phyloP scores from a whole-genome alignment of 2,113 vertebrate genomes.

The Platycercus adscitus region DNA sequence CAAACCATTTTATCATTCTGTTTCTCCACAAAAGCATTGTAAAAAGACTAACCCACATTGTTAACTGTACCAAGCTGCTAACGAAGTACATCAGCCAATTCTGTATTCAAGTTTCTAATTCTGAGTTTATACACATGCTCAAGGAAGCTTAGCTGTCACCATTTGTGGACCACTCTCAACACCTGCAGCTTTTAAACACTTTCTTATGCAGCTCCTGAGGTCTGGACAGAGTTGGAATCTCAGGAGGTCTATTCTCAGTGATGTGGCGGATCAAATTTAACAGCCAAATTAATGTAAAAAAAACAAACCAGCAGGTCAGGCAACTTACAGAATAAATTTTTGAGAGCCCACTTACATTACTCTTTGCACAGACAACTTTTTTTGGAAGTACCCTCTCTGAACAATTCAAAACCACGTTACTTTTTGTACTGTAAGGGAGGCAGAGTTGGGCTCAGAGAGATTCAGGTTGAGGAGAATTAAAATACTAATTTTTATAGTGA shows the following conservation, averaged over 20 bases:
- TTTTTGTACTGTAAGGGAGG: not conserved
- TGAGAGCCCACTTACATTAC: not conserved
- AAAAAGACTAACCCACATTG: not conserved
- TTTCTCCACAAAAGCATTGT: not conserved
- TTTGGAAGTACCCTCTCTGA: not conserved
- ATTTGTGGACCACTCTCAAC: not conserved
- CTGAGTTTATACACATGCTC: not conserved
- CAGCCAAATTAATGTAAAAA: not conserved
- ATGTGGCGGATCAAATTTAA: not conserved
- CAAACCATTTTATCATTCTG: not conserved
- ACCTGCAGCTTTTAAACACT: not conserved
- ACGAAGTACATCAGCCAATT: not conserved
- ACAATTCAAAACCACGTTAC: not conserved
- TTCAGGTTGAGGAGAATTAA: not conserved
- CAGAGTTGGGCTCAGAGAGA: not conserved
- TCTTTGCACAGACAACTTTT: not conserved
- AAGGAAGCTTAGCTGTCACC: conserved; percentile 12
- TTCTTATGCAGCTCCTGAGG: not conserved
- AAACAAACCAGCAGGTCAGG: not conserved
- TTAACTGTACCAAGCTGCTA: not conserved
- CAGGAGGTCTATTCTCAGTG: not conserved
- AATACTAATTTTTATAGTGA: not conserved
- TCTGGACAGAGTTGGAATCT: not conserved
- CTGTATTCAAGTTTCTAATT: conserved; percentile 45
- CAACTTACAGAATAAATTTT: not conserved